phyloP scores from a whole-genome alignment of 2,888 invertebrate genomes.

The Subacronicta megacephala region DNA sequence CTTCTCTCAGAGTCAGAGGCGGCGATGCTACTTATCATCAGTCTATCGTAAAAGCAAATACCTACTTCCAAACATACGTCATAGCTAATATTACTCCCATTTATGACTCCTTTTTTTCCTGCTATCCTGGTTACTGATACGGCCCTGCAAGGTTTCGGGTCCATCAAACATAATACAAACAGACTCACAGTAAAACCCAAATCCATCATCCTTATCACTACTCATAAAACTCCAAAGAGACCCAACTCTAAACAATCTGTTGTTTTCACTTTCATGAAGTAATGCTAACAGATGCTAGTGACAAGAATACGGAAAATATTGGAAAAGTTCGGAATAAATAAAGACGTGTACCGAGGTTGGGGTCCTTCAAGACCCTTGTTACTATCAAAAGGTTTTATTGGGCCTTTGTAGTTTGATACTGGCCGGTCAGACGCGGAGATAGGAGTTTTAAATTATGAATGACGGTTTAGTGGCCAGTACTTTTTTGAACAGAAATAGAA shows the following conservation, averaged over 20 bases:
- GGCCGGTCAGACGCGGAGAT: slow-evolving; percentile 10
- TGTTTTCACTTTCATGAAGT: slow-evolving; percentile 58
- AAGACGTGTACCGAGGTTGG: slow-evolving; percentile 25
- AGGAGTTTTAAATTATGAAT: slow-evolving; percentile 51
- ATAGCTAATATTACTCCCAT: too few relatives aligned
- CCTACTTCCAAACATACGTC: too few relatives aligned
- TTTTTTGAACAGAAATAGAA: slow-evolving; percentile 6
- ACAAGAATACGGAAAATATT: slow-evolving; percentile 68
- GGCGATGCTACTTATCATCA: too few relatives aligned
- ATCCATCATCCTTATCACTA: slow-evolving; percentile 31
- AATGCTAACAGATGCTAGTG: slow-evolving; percentile 64
- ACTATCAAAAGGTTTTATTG: slow-evolving; percentile 47
- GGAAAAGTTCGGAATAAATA: slow-evolving; percentile 72
- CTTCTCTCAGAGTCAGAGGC: too few relatives aligned
- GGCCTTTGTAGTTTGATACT: slow-evolving; percentile 33
- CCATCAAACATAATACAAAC: slow-evolving; percentile 7
- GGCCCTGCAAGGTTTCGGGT: not conserved
- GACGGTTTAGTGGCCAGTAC: slow-evolving; percentile 33
- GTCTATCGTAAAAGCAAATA: too few relatives aligned
- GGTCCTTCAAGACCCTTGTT: slow-evolving; percentile 32
- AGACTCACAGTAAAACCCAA: not conserved
- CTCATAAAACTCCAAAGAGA: slow-evolving; percentile 23
- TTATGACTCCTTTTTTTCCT: slow-evolving; percentile 1
- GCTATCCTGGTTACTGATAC: too few relatives aligned
- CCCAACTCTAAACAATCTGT: slow-evolving; percentile 38